Evolutionary conservation across 2,888 invertebrate genomes (phyloP), one percentile per base, ranked within the genome.

Genomic region (Drosophila atripex): DNA sequence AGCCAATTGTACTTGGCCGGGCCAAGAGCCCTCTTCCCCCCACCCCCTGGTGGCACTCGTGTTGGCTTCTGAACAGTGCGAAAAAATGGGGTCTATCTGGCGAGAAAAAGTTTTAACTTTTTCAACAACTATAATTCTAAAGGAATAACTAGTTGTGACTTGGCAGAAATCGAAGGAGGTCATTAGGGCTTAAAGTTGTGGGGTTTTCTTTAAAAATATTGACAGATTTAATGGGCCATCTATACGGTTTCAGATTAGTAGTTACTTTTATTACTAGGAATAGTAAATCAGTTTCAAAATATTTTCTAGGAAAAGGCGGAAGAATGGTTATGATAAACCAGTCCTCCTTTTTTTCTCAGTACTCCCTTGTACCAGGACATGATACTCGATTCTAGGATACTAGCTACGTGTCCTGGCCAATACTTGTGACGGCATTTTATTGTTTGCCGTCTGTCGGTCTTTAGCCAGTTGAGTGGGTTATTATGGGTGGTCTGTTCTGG

Each of bases 401-500:
- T 28, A 47, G 66, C 30, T 41, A 55, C 72, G 47, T 75, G 56
- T 51, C 47, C 68, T 76, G 58, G 79, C 59, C 61, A 73, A 46
- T 66, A 35, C 68, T 74, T 87, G 84, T 84, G 88, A 80, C 88
- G 88, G 86, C 85, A 86, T 84, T 80, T 79, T 71, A 72, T 76
- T 86, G 80, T 86, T 83, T 82, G 74, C 86, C 55, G 58, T 52
- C 63, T 55, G 58, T 52, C 63, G 60, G 60, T 61, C 60, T 61
- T 61, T 61, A 61, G 60, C 39, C 60, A 16, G 61, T 61, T 39
- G 61, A 61, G 60, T 61, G 61, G 46, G 30, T 11, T 21, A 45
- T 9, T 16, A 18, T 21, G 46, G 14, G 12, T 14, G 25, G 45
- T 45, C 12, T 21, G 53, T 25, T 45, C 32, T 50, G 58, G 41